These are phyloP conservation scores for Aldrovandia affinis DNA, from an alignment of 2,797 vertebrate genomes.

Conservation along the genomic window DNA sequence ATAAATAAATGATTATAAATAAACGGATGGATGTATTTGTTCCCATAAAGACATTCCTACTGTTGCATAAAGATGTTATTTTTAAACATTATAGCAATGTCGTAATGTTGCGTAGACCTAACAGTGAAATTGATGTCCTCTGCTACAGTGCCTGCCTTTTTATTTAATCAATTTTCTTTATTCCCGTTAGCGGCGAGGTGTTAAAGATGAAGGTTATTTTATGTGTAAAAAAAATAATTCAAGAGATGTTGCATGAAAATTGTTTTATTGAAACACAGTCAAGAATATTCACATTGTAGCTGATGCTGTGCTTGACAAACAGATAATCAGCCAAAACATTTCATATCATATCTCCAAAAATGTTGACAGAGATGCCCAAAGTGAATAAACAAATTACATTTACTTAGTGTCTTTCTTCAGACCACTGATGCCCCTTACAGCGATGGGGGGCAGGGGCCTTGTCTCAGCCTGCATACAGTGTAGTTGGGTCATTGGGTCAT, in stretches of 20 bases:
- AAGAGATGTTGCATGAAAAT: neutral
- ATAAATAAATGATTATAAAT: too few species aligned
- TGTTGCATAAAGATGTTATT: neutral
- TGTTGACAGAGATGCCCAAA: too few species aligned
- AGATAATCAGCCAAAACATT: neutral
- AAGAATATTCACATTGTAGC: neutral
- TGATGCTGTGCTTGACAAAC: neutral
- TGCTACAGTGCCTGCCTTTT: too few species aligned
- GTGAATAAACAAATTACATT: neutral
- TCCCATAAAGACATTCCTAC: neutral
- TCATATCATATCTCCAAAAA: too few species aligned
- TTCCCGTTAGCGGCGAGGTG: too few species aligned
- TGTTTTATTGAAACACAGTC: neutral
- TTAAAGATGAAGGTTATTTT: neutral
- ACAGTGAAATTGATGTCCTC: too few species aligned
- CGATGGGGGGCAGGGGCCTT: neutral
- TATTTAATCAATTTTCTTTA: too few species aligned
- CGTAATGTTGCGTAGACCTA: too few species aligned
- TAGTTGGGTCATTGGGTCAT: neutral
- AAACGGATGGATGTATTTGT: neutral
- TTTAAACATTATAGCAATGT: too few species aligned
- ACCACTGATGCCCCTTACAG: neutral
- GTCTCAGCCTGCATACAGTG: neutral
- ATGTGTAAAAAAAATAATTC: neutral
- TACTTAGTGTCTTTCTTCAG: neutral